Evolutionary conservation across 2,888 invertebrate genomes (phyloP).

Genomic region (Drosophila acutilabella): DNA sequence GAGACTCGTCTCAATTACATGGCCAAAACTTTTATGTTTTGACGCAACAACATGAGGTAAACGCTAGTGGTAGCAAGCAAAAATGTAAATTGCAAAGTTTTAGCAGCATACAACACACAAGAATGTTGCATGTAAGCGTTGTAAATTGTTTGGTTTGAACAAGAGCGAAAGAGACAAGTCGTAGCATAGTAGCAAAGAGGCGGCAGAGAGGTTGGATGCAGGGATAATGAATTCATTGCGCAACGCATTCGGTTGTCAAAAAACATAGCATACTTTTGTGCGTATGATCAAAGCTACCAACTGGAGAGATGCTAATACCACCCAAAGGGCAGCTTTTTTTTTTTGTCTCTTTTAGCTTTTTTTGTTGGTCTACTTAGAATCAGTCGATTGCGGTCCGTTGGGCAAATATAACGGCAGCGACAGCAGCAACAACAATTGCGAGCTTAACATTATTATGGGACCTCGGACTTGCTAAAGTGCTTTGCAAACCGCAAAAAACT

Average conservation of each 20-base stretch:
- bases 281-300: conserved; percentile 5
- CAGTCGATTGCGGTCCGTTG: conserved; percentile 59
- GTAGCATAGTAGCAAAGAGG: too few relatives aligned
- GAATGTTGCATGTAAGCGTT: conserved; percentile 36
- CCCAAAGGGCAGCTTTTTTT: conserved; percentile 2
- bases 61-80: conserved; percentile 34
- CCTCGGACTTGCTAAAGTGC: conserved; percentile 47
- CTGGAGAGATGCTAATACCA: conserved; percentile 22
- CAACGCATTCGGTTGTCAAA: not conserved
- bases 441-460: conserved; percentile 62
- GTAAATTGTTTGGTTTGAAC: not conserved
- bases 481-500: conserved; percentile 65
- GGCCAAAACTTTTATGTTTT: conserved; percentile 37
- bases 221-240: conserved; percentile 41
- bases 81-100: conserved; percentile 59
- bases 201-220: not conserved
- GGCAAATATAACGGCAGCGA: conserved; percentile 42
- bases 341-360: not conserved
- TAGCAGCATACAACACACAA: conserved; percentile 25
- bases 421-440: conserved; percentile 37
- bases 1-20: conserved; percentile 41
- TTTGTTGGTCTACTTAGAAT: conserved; percentile 23
- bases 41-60: conserved; percentile 12
- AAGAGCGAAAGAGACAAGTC: not conserved
- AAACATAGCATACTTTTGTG: conserved; percentile 23